These are phyloP conservation scores for Numenius arquata DNA, from an alignment of 2,113 vertebrate species.

Conservation along the genomic window DNA sequence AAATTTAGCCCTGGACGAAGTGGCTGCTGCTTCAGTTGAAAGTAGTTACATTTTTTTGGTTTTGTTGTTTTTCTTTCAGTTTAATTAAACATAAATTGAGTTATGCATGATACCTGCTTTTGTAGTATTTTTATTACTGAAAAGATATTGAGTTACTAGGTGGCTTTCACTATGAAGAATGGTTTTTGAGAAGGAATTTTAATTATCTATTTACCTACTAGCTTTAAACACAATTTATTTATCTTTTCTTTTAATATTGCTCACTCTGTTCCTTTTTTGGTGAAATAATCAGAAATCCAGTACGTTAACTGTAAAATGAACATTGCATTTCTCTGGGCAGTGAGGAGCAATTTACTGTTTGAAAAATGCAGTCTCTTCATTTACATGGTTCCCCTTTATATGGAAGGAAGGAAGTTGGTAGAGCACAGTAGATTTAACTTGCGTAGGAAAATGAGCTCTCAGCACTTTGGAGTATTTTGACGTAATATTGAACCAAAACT, in stretches of 20 bases:
- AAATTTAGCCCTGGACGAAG: not conserved
- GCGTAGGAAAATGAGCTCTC: not conserved
- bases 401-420: not conserved
- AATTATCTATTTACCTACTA: not conserved
- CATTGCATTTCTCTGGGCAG: not conserved
- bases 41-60: not conserved
- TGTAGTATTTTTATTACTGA: not conserved
- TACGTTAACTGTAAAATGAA: not conserved
- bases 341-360: not conserved
- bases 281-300: not conserved
- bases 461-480: not conserved
- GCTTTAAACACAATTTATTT: not conserved
- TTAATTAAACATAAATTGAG: not conserved
- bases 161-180: not conserved
- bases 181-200: not conserved
- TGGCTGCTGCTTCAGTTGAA: not conserved
- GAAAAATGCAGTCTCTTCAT: not conserved
- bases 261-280: not conserved
- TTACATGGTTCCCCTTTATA: not conserved
- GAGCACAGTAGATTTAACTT: not conserved
- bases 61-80: not conserved
- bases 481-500: not conserved
- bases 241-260: not conserved
- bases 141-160: not conserved
- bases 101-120: not conserved